phyloP scores from a whole-genome alignment of 2,888 invertebrate genomes.

The Parelbella ahira region DNA sequence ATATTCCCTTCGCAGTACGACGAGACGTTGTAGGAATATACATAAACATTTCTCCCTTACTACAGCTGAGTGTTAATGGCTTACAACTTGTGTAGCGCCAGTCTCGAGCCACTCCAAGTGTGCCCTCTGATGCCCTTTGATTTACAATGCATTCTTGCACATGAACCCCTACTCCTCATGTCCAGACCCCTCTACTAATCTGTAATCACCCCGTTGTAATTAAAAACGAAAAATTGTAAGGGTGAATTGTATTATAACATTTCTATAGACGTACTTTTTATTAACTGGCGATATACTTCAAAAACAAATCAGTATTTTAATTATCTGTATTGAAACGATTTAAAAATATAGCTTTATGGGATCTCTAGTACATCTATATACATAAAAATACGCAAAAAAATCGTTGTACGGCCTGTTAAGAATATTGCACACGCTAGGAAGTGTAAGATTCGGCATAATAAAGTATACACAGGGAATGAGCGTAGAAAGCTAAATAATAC shows the following conservation, averaged over 20 bases:
- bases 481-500: no score
- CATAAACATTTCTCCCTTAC: constrained; percentile 5
- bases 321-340: no score
- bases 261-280: neutral
- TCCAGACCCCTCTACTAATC: constrained; percentile 22
- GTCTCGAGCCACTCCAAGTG: constrained; percentile 11
- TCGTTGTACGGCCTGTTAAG: no score
- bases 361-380: no score
- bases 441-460: no score
- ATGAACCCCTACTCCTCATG: constrained; percentile 19
- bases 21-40: neutral
- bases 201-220: constrained; percentile 18
- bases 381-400: no score
- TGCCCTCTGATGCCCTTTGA: constrained; percentile 18
- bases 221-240: constrained; percentile 11
- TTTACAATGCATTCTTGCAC: constrained; percentile 20
- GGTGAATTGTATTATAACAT: constrained; percentile 1
- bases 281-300: no score
- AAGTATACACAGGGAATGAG: no score
- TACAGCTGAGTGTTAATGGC: constrained; percentile 17
- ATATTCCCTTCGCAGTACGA: neutral
- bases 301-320: no score
- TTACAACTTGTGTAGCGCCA: constrained; percentile 19
- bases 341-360: no score
- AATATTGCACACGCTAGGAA: no score